phyloP scores from a whole-genome alignment of 2,888 invertebrate species.

The Aphrophora alni region DNA sequence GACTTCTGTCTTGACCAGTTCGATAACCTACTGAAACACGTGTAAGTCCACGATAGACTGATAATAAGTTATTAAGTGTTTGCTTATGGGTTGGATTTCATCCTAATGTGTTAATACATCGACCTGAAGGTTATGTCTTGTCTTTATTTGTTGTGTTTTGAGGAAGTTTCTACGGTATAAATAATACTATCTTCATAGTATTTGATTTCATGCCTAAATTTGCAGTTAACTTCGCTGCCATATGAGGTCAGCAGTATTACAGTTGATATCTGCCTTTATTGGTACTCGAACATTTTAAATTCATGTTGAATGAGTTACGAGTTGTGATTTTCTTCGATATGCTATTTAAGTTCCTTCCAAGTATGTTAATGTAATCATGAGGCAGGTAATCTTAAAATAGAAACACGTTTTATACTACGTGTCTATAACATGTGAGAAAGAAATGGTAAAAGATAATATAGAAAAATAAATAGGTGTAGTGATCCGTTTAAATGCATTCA shows the following conservation, averaged over 20 bases:
- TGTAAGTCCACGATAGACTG: no score
- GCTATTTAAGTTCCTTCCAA: not conserved
- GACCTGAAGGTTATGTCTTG: not conserved
- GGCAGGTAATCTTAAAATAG: not conserved
- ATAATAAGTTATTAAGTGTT: not conserved
- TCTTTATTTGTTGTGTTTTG: not conserved
- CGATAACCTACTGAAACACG: no score
- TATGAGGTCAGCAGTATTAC: not conserved
- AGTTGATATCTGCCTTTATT: not conserved
- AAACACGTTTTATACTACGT: not conserved
- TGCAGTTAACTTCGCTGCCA: not conserved
- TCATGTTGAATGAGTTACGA: slow-evolving; percentile 6
- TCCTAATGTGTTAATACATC: not conserved
- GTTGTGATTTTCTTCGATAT: not conserved
- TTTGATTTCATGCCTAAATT: not conserved
- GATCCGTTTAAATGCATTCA: no score
- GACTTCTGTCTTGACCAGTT: no score
- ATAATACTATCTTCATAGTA: not conserved
- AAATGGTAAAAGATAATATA: no score
- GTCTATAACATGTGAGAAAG: no score
- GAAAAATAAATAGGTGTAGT: no score
- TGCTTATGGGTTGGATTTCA: not conserved
- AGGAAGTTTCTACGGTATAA: not conserved
- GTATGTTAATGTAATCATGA: not conserved
- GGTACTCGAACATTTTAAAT: not conserved